Percentiles rank a stretch among this genome's conserved stretches.
Conservation (phyloP, 2,113 vertebrate species). For the Perca schrenkii region DNA sequence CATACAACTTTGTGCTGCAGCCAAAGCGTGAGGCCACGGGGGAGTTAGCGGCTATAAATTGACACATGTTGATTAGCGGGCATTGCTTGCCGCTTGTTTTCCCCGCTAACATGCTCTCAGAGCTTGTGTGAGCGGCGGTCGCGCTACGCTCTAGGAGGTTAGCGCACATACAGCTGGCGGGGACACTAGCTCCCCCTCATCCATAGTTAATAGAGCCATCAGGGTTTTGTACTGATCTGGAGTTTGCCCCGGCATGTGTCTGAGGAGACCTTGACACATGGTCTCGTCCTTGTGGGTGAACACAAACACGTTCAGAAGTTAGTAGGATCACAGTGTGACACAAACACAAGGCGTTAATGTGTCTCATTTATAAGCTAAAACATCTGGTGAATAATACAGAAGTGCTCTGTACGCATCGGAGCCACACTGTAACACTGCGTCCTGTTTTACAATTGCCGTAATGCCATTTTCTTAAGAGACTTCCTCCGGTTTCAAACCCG, state of each 20-base stretch:
- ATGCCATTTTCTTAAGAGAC: conserved; percentile 28
- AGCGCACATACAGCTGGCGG: conserved; percentile 12
- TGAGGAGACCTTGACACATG: conserved; percentile 34
- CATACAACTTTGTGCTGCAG: conserved; percentile 20
- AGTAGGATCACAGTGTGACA: background rate
- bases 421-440: conserved; percentile 23
- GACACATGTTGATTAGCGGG: conserved; percentile 19
- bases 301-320: background rate
- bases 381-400: conserved; percentile 58
- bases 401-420: background rate
- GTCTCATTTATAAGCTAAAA: conserved; percentile 40
- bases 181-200: conserved; percentile 9
- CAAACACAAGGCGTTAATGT: conserved; percentile 18
- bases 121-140: background rate
- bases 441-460: conserved; percentile 18
- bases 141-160: background rate
- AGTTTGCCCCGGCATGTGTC: conserved; percentile 49
- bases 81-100: background rate
- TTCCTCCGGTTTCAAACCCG: conserved; percentile 14
- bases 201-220: conserved; percentile 64
- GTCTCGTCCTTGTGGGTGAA: conserved; percentile 1
- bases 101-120: background rate
- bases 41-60: conserved; percentile 34
- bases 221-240: conserved; percentile 51
- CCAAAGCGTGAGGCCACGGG: background rate